phyloP scores from a whole-genome alignment of 2,888 invertebrate genomes.

The Matsumyia berberina region DNA sequence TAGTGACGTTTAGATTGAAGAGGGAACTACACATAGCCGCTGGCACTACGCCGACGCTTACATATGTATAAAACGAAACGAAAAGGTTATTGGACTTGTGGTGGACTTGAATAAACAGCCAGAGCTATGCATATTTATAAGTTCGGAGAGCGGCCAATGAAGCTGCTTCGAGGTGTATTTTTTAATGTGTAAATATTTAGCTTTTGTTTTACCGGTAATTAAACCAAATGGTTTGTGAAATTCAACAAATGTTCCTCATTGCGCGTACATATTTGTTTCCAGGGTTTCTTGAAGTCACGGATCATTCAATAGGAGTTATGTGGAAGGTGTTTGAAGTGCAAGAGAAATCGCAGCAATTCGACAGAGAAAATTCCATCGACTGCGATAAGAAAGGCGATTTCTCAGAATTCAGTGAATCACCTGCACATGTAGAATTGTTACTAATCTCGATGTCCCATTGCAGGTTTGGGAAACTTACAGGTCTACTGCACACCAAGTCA shows the following conservation, averaged over 20 bases:
- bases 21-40: conserved; percentile 10
- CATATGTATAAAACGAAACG: conserved; percentile 6
- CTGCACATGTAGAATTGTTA: too few species aligned
- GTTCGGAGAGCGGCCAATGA: not conserved
- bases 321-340: too few species aligned
- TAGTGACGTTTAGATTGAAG: not conserved
- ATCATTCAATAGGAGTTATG: too few species aligned
- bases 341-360: too few species aligned
- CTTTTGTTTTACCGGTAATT: conserved; percentile 10
- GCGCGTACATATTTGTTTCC: too few species aligned
- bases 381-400: too few species aligned
- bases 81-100: conserved; percentile 56
- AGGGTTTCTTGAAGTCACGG: too few species aligned
- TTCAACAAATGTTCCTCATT: conserved; percentile 8
- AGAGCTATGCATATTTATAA: conserved; percentile 35
- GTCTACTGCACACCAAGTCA: too few species aligned
- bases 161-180: conserved; percentile 6
- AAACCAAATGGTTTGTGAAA: conserved; percentile 36
- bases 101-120: conserved; percentile 20
- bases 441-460: too few species aligned
- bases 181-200: conserved; percentile 11
- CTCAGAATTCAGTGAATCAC: too few species aligned
- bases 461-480: too few species aligned
- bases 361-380: too few species aligned
- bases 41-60: conserved; percentile 19